phyloP scores from a whole-genome alignment of 2,113 vertebrate genomes.

The Cichladusa arquata region DNA sequence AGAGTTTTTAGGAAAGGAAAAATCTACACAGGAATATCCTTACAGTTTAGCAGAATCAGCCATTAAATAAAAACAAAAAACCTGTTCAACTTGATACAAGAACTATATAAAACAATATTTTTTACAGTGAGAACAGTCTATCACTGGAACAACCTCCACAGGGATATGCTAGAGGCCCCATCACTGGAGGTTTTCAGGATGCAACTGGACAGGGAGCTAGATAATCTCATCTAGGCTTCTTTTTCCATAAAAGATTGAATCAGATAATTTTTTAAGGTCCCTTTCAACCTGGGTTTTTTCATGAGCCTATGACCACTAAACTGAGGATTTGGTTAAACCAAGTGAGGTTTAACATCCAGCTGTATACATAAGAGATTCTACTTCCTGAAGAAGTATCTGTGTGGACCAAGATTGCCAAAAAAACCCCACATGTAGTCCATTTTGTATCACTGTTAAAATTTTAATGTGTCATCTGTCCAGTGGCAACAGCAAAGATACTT shows the following conservation, averaged over 20 bases:
- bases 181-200: neutral
- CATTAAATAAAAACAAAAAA: neutral
- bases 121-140: neutral
- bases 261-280: neutral
- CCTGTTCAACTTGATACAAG: neutral
- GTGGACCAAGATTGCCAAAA: neutral
- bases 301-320: neutral
- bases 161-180: neutral
- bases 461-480: neutral
- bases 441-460: neutral
- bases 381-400: neutral
- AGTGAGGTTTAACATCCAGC: neutral
- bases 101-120: neutral
- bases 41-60: neutral
- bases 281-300: neutral
- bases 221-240: neutral
- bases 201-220: neutral
- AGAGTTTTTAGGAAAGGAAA: neutral
- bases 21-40: neutral
- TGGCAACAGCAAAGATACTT: neutral
- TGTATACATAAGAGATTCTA: neutral
- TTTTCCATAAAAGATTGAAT: neutral
- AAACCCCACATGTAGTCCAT: accelerated
- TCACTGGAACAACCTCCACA: neutral
- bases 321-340: neutral